phyloP scores from a whole-genome alignment of 2,888 invertebrate genomes.

The Drosophila quinaria region DNA sequence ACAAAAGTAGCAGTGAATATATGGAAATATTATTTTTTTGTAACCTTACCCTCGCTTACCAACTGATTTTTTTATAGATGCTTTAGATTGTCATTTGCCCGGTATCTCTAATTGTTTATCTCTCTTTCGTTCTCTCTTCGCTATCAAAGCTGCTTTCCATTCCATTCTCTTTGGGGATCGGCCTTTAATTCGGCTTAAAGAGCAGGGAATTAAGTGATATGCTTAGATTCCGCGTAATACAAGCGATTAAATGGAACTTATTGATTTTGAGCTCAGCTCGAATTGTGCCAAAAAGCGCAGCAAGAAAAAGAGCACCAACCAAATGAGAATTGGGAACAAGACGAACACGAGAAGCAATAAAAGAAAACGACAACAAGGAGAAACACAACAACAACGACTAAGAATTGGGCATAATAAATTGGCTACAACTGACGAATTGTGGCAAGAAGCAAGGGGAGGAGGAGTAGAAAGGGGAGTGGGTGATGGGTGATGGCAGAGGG shows the following conservation, averaged over 20 bases:
- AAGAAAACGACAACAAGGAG: conserved; percentile 28
- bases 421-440: conserved; percentile 73
- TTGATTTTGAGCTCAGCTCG: conserved; percentile 40
- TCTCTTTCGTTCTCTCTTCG: too few species aligned
- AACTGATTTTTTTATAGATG: too few species aligned
- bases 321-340: conserved; percentile 4
- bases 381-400: conserved; percentile 18
- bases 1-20: too few species aligned
- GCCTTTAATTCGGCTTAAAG: neutral
- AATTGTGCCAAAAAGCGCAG: conserved; percentile 35
- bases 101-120: too few species aligned
- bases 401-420: conserved; percentile 75
- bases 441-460: conserved; percentile 23
- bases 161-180: neutral
- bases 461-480: neutral
- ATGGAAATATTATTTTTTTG: too few species aligned
- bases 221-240: neutral
- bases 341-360: conserved; percentile 37
- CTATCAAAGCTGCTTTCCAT: neutral
- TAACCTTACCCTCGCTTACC: too few species aligned
- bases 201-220: conserved; percentile 3
- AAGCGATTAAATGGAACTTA: conserved; percentile 21
- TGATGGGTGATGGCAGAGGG: too few species aligned
- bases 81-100: too few species aligned
- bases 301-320: neutral